Conservation (phyloP, 2,797 vertebrate genomes). For the Hemitrygon akajei region DNA sequence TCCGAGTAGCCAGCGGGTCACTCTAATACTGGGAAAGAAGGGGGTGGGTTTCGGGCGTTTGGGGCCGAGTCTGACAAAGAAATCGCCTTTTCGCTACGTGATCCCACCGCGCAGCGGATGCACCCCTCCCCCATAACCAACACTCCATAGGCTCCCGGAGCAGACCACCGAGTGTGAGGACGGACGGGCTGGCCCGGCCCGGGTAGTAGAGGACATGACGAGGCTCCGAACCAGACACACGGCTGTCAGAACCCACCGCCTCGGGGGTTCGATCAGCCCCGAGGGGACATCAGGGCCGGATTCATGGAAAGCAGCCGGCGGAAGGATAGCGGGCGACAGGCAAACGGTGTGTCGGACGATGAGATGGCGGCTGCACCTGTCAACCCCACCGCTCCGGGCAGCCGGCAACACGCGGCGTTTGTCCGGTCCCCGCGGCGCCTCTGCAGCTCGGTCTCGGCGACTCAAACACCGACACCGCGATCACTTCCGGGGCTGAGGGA, state of each 20-base stretch:
- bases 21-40: not conserved
- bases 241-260: not conserved
- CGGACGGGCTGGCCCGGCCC: no score
- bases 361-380: not conserved
- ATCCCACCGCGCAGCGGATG: not conserved
- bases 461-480: not conserved
- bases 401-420: not conserved
- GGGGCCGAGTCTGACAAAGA: conserved; percentile 6
- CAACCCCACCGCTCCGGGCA: not conserved
- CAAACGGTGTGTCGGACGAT: not conserved
- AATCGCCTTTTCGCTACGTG: not conserved
- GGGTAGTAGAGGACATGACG: not conserved
- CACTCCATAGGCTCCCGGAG: not conserved
- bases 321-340: no score
- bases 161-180: not conserved
- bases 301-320: not conserved
- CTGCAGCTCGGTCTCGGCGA: not conserved
- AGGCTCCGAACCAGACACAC: not conserved
- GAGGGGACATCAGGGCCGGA: not conserved
- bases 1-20: not conserved
- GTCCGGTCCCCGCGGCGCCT: not conserved
- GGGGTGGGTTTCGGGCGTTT: not conserved
- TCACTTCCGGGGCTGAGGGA: conserved; percentile 17
- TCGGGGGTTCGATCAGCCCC: not conserved
- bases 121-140: not conserved